Evolutionary conservation across 2,888 invertebrate genomes (phyloP).

Genomic region (Thumatha senex): DNA sequence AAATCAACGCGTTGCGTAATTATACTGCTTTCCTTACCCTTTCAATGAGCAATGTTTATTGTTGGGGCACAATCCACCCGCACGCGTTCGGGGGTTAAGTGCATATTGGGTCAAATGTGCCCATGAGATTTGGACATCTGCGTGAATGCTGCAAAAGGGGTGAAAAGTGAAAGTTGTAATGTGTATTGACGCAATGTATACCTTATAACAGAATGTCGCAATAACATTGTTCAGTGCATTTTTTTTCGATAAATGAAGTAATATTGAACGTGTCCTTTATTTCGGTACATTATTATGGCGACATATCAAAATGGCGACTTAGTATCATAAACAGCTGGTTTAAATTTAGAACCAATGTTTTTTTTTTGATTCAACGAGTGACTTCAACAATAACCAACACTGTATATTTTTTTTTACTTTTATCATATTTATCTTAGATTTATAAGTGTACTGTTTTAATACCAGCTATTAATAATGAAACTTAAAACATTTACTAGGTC

Average conservation of each 20-base stretch:
- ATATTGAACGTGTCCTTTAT: neutral
- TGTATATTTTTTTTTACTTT: too few relatives aligned
- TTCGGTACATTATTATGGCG: neutral
- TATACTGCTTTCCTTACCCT: constrained; percentile 55
- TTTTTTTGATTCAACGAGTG: too few relatives aligned
- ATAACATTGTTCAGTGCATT: too few relatives aligned
- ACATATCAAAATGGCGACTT: too few relatives aligned
- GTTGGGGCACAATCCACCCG: constrained; percentile 45
- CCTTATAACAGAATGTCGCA: neutral
- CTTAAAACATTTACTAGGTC: too few relatives aligned
- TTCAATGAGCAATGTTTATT: constrained; percentile 48
- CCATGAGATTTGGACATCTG: constrained; percentile 54
- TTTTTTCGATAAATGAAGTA: too few relatives aligned
- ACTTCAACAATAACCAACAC: too few relatives aligned
- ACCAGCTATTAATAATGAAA: too few relatives aligned
- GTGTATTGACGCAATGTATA: neutral
- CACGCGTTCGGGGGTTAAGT: constrained; percentile 41
- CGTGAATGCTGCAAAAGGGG: constrained; percentile 47
- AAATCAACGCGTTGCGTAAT: constrained; percentile 49
- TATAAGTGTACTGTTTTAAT: too few relatives aligned
- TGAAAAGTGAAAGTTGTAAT: constrained; percentile 43
- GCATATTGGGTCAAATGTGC: constrained; percentile 42
- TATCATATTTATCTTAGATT: too few relatives aligned
- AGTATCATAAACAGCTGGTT: too few relatives aligned
- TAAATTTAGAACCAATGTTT: too few relatives aligned